phyloP scores from a whole-genome alignment of 2,888 invertebrate species.

The Pollenia amentaria region DNA sequence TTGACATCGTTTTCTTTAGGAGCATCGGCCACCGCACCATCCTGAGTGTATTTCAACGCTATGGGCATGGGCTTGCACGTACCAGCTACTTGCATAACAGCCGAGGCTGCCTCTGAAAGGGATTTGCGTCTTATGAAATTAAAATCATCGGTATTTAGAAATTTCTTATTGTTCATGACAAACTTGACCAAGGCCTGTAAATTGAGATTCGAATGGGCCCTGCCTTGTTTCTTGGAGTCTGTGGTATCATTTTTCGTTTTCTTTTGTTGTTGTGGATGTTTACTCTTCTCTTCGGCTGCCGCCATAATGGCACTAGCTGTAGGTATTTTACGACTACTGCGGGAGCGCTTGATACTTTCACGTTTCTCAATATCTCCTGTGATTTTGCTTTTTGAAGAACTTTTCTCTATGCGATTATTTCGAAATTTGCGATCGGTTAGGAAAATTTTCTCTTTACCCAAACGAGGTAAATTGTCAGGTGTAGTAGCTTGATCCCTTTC shows the following conservation, averaged over 20 bases:
- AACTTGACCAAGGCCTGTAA: conserved; percentile 81
- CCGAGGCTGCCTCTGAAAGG: conserved; percentile 78
- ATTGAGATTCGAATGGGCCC: conserved; percentile 80
- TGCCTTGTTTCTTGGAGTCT: conserved; percentile 73
- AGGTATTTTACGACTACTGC: conserved; percentile 79
- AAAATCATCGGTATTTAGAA: conserved; percentile 80
- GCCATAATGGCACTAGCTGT: conserved; percentile 75
- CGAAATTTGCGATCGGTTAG: conserved; percentile 82
- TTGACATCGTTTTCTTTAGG: conserved; percentile 77
- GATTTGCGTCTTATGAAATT: conserved; percentile 81
- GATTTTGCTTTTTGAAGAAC: conserved; percentile 82
- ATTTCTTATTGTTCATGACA: conserved; percentile 80
- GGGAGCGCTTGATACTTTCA: conserved; percentile 78
- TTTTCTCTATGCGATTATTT: conserved; percentile 82
- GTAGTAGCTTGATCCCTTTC: conserved; percentile 18
- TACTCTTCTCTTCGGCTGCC: conserved; percentile 55
- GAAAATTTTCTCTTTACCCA: conserved; percentile 81
- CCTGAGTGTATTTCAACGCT: conserved; percentile 77
- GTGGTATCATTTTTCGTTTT: conserved; percentile 72
- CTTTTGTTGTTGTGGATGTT: conserved; percentile 49
- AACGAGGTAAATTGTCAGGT: conserved; percentile 72
- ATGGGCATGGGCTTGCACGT: conserved; percentile 78
- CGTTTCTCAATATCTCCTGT: conserved; percentile 78
- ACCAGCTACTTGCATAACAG: conserved; percentile 78
- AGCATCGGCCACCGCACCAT: conserved; percentile 76